Evolutionary conservation across 1,140 invertebrate species (phyloP), one percentile per base, ranked within the genome.

Genomic region (Hylyphantes graminicola): DNA sequence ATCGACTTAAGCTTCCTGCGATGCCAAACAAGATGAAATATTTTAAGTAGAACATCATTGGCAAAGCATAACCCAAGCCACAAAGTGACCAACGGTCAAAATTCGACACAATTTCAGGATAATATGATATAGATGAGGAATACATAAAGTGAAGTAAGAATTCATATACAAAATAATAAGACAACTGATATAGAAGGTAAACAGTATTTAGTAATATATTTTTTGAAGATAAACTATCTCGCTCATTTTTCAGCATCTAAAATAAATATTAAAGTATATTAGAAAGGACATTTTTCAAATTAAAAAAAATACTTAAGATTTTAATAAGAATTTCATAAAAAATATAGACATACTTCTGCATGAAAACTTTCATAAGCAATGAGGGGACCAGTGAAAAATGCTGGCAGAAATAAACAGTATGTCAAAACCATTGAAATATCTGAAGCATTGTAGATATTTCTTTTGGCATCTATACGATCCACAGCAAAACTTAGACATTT

Each of bases 11-110:
- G 4, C 67, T 54, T 57, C 77, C 82, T n/a, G 83, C 55, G 9
- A 86, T 21, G 12, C 87, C 85, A 76, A 87, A 87, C 15, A 87
- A 73, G 3, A 87, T 54, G 51, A 79, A 85, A 74, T 87, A 87
- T 70, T 87, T 87, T 7, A 87, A 11, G 55, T 70, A 87, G 57
- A 87, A 87, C 67, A 87, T 59, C 21, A 82, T 57, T 13, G 86
- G 82, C 35, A 87, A 74, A 17, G 84, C 67, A 77, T 86, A 87
- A 19, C 87, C 87, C 19, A 87, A 85, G 9, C 87, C 87, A 72
- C 77, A 82, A 6, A 87, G 55, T 50, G 85, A 51, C 86, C 85
- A 87, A 50, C 73, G 48, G 64, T 85, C 72, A 35, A 87, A 82
- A 17, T 59, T 54, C 48, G 50, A 9, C 1, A 81, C 15, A 35